These are phyloP conservation scores for Hydropotes inermis DNA, from an alignment of 2,113 vertebrate genomes.

Conservation along the genomic window DNA sequence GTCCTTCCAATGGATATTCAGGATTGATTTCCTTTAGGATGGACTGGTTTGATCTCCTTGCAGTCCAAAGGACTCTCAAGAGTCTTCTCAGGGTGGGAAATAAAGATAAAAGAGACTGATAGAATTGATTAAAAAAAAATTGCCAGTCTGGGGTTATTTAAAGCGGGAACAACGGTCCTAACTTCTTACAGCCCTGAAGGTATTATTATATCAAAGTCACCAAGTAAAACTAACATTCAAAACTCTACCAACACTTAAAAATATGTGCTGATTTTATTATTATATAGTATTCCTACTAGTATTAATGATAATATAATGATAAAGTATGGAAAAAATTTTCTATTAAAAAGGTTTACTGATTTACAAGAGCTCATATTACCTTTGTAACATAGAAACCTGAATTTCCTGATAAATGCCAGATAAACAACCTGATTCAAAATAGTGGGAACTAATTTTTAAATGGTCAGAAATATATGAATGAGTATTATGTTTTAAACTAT, in stretches of 20 bases:
- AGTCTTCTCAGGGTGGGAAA: neutral
- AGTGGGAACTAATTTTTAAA: neutral
- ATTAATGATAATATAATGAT: neutral
- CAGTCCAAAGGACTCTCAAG: neutral
- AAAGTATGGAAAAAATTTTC: neutral
- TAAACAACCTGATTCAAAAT: neutral
- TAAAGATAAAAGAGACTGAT: neutral
- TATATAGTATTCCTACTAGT: neutral
- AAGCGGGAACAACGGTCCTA: neutral
- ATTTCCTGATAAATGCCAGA: neutral
- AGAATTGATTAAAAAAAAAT: neutral
- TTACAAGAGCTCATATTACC: neutral
- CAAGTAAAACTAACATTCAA: neutral
- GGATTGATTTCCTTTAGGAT: neutral
- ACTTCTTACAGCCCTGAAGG: neutral
- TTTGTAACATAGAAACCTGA: neutral
- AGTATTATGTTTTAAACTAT: neutral
- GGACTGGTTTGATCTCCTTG: neutral
- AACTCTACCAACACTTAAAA: neutral
- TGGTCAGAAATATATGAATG: neutral
- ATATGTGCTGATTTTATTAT: neutral
- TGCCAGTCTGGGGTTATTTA: neutral
- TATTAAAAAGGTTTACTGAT: neutral
- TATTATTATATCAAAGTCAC: neutral
- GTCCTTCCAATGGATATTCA: neutral